Percentiles rank a stretch among this genome's conserved stretches.
Conservation (phyloP, 2,797 vertebrate genomes). For the Melanotaenia maccullochi region DNA sequence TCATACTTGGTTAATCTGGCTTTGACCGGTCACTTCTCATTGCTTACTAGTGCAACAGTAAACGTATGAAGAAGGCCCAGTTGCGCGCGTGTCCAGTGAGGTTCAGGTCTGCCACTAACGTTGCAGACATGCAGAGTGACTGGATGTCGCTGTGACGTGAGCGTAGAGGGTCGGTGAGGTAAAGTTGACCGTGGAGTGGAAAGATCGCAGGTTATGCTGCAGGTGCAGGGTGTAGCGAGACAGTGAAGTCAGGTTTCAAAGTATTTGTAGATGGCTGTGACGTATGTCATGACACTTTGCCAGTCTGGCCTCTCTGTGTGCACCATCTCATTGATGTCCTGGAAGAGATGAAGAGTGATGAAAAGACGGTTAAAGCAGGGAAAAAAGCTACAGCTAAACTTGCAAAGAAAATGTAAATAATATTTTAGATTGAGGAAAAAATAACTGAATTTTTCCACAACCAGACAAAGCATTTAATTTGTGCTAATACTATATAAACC, state of each 20-base stretch:
- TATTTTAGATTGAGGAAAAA: neutral
- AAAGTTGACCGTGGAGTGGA: constrained; percentile 37
- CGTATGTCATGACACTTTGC: constrained; percentile 98
- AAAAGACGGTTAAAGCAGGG: neutral
- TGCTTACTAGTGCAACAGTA: constrained; percentile 39
- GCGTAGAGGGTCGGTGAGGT: constrained; percentile 48
- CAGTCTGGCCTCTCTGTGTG: constrained; percentile 95
- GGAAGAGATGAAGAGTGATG: constrained; percentile 12
- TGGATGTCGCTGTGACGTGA: constrained; percentile 21
- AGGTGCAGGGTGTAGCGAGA: constrained; percentile 2
- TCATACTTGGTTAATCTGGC: constrained; percentile 19
- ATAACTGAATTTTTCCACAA: neutral
- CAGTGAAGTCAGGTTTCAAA: constrained; percentile 91
- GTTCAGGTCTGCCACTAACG: constrained; percentile 33
- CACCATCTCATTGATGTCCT: constrained; percentile 98
- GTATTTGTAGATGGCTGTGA: constrained; percentile 98
- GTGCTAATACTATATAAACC: neutral
- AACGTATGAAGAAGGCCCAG: constrained; percentile 33
- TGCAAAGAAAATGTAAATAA: neutral
- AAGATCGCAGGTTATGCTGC: constrained; percentile 48
- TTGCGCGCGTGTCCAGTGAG: constrained; percentile 32
- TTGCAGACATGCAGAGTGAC: constrained; percentile 28
- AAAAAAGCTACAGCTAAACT: too few relatives aligned
- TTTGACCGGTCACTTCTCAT: constrained; percentile 10
- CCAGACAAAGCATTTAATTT: neutral